These are phyloP conservation scores for Conus canariensis DNA, from an alignment of 2,888 invertebrate species.

Conservation along the genomic window DNA sequence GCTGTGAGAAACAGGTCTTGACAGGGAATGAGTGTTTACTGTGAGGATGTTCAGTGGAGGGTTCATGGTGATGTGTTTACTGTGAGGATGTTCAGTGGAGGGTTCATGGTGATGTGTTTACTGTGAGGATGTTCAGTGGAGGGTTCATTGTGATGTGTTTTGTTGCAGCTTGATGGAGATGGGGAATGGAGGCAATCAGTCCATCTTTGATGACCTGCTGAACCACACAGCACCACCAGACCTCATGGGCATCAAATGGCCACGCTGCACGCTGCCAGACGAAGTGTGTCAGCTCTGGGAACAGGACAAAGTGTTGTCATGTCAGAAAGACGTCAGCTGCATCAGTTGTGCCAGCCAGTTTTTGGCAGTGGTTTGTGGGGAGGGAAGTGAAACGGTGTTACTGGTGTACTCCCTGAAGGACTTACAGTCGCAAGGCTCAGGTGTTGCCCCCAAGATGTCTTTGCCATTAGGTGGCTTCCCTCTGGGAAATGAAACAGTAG, in stretches of 20 bases:
- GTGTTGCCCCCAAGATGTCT: not conserved
- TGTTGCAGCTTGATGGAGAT: conserved; percentile 13
- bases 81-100: too few relatives aligned
- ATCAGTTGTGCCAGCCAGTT: not conserved
- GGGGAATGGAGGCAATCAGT: not conserved
- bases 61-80: too few relatives aligned
- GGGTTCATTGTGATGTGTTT: not conserved
- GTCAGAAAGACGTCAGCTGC: not conserved
- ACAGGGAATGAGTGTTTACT: too few relatives aligned
- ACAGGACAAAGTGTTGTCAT: not conserved
- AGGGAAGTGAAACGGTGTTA: not conserved
- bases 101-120: too few relatives aligned
- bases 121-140: too few relatives aligned
- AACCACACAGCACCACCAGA: not conserved
- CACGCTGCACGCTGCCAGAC: not conserved
- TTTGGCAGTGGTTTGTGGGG: not conserved
- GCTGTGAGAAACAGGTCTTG: too few relatives aligned
- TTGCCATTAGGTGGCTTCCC: not conserved
- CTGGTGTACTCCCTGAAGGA: not conserved
- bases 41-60: too few relatives aligned
- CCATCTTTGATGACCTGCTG: conserved; percentile 21
- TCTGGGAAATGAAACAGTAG: too few relatives aligned
- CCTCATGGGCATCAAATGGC: not conserved
- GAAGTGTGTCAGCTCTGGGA: not conserved
- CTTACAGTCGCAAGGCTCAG: not conserved